Evolutionary conservation across 2,888 invertebrate species (phyloP), one percentile per base, ranked within the genome.

Genomic region (Thecophora atra): DNA sequence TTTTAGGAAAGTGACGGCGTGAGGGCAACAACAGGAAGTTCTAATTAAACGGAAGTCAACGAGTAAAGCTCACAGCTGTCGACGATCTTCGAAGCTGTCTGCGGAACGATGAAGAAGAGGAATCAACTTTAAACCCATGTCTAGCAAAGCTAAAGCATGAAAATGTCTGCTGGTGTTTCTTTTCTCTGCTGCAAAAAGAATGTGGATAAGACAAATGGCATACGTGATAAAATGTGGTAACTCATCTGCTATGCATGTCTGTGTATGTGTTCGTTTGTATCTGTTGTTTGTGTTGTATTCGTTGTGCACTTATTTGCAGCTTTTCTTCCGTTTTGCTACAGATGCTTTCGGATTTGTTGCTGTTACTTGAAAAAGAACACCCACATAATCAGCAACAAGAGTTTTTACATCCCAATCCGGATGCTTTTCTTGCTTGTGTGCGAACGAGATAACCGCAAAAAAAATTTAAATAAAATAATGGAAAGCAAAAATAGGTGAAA

Each of bases 141-240:
- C 73, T 65, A 69, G 58, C 63, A 77, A 75, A 76, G 79, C 77
- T 79, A 80, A 79, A 81, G 81, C 80, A 79, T 78, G 75, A 80
- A 81, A 37, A 58, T 68, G 28, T 66, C 13, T 58, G 24, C 60
- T 56, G 37, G 51, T 11, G 26, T 51, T 71, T 64, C 21, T 51
- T 72, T 67, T 26, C 70, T 21, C 69, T 52, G 54, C 70, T 68
- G 70, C 80, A 82, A 80, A 78, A 82, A 81, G 82, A 80, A 82
- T 82, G 79, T 83, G 83, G 81, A 80, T 81, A 81, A 82, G 83
- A 82, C 81, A 82, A 82, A 82, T 82, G 82, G 81, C 80, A 81
- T 82, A 83, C 82, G 83, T 83, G 82, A 83, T 82, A 81, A 83
- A 83, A 82, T 81, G 83, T 81, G 81, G 81, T 83, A 79, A 81